phyloP scores from a whole-genome alignment of 30 jellyfish, hydroid and myxozoan species.

The Turritopsis dohrnii region DNA sequence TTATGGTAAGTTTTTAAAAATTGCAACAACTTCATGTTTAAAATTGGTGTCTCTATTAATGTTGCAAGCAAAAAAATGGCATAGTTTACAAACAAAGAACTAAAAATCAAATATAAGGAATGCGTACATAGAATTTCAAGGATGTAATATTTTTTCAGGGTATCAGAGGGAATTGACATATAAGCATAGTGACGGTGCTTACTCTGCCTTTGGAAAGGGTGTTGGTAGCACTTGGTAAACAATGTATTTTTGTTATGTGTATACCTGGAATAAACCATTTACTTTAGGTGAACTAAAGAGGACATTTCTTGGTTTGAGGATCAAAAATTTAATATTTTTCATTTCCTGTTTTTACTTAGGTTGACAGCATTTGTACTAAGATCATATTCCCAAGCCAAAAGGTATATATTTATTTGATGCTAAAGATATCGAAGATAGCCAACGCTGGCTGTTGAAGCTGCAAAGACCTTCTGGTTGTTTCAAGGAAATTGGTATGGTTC shows the following conservation, averaged over 20 bases:
- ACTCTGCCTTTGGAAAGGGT: slow-evolving; percentile 58
- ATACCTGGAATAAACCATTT: too few relatives aligned
- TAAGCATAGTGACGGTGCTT: slow-evolving; percentile 58
- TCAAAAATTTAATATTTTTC: too few relatives aligned
- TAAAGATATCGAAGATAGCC: slow-evolving; percentile 29
- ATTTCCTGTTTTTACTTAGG: slow-evolving; percentile 27
- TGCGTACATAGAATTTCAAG: not conserved
- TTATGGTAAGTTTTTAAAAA: too few relatives aligned
- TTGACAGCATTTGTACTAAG: slow-evolving; percentile 71
- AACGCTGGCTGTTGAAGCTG: slow-evolving; percentile 32
- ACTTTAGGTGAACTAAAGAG: too few relatives aligned
- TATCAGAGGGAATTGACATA: slow-evolving; percentile 76
- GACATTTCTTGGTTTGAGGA: not conserved
- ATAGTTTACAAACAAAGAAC: not conserved
- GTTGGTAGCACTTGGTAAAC: slow-evolving; percentile 77
- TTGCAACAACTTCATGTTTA: too few relatives aligned
- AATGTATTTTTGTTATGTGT: too few relatives aligned
- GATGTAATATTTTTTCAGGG: slow-evolving; percentile 26
- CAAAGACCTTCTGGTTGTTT: slow-evolving; percentile 65
- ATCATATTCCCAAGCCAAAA: slow-evolving; percentile 67
- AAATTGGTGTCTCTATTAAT: not conserved
- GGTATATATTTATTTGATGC: slow-evolving; percentile 49
- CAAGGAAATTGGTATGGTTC: slow-evolving; percentile 57
- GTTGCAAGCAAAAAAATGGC: not conserved
- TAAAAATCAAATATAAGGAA: not conserved